A percentile compares a stretch with the other conserved stretches of the same genome.
These are phyloP conservation scores for Columba livia DNA, from an alignment of 2,113 vertebrate genomes.

Conservation along the genomic window DNA sequence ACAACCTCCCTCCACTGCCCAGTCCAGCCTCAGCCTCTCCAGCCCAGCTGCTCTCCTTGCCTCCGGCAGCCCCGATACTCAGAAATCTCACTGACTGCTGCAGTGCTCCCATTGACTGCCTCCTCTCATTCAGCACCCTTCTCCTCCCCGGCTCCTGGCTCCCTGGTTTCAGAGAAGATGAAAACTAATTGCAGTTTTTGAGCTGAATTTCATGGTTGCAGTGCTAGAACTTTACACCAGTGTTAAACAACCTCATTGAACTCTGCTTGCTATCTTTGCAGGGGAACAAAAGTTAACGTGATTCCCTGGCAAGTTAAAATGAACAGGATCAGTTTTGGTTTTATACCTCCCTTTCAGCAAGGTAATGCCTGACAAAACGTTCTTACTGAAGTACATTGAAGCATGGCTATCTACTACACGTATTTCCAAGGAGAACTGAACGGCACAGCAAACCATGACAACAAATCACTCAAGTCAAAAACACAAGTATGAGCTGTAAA, in stretches of 20 bases:
- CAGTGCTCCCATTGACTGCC: not conserved
- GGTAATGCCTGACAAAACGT: not conserved
- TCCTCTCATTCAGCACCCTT: not conserved
- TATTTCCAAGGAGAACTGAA: not conserved
- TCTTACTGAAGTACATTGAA: not conserved
- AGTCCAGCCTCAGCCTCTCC: not conserved
- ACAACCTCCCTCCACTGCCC: fast-evolving
- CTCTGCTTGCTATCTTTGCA: not conserved
- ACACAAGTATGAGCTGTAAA: not conserved
- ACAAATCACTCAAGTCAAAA: not conserved
- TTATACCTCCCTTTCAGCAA: not conserved
- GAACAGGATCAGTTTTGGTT: not conserved
- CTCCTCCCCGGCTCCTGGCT: not conserved
- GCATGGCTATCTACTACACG: not conserved
- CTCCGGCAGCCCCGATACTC: not conserved
- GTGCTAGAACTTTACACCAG: not conserved
- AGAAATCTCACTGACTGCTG: not conserved
- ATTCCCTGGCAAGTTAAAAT: not conserved
- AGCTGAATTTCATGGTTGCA: not conserved
- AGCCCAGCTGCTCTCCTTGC: not conserved
- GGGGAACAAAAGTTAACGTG: not conserved
- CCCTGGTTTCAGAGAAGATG: not conserved
- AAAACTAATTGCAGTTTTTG: not conserved
- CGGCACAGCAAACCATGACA: not conserved
- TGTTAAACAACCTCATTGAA: not conserved